Base-by-base conservation (phyloP, 2,113 vertebrate genomes). In the Sterrhoptilus dennistouni region DNA sequence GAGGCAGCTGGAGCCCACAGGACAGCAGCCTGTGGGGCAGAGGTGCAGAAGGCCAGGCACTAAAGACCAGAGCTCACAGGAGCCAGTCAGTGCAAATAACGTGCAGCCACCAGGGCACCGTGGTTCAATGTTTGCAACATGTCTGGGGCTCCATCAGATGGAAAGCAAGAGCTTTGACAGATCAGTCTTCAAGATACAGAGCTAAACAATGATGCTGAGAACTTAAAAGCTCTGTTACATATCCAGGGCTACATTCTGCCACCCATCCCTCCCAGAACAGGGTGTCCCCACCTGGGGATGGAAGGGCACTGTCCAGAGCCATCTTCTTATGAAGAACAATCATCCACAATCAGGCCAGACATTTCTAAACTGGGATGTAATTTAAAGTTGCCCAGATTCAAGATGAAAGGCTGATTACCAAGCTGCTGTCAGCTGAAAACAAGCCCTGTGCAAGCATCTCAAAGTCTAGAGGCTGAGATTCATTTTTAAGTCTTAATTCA, bases 101-200 rank as follows among this genome's bases (percentile, higher is more conserved):
- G 0, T 27, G 27, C 7, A 40, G 68, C 52, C 56, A 63, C 29
- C 19, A 12, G 56, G 59, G 60, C 74, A 95, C 21, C 36, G 31
- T 0, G 1, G 40, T 21, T 88, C 59, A 25, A 7, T 19, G 36
- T 2, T 4, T 31, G 57, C 40, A 89, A 8, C 50, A 8, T 0
- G 1, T 49, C 23, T 64, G 33, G 38, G 36, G 53, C 33, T 82
- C 84, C 24, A 7, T 42, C 50, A 38, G 27, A 42, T 24, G 31
- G 12, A 79, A 93, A 78, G 21, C 25, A 87, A 93, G 36, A 69
- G 35, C n/a, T 87, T 36, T 64, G 66, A 35, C 22, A 65, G 44
- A 60, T 33, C 42, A 75, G 28, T 22, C 35, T 68, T 21, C 44
- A 68, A 64, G 29, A 85, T 56, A 36, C 17, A 44, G 42, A 50